phyloP scores from a whole-genome alignment of 2,888 invertebrate genomes.

The Tetanocera ferruginea region DNA sequence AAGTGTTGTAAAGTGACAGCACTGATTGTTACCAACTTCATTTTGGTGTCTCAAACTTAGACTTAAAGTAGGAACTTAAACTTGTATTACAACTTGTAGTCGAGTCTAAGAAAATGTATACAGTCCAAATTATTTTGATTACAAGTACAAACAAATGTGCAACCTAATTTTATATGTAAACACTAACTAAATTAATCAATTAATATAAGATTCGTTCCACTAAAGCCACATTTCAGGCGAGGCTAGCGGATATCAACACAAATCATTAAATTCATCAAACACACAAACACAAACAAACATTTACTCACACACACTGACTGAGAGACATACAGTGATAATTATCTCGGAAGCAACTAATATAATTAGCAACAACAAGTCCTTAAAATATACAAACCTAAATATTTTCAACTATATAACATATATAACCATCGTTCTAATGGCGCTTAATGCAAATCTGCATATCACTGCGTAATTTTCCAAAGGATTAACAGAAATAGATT shows the following conservation, averaged over 20 bases:
- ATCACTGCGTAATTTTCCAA: no score
- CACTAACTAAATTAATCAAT: slow-evolving; percentile 18
- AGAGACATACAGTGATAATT: neutral
- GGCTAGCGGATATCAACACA: neutral
- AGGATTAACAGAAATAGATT: no score
- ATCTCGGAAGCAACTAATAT: slow-evolving; percentile 12
- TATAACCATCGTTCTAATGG: slow-evolving; percentile 47
- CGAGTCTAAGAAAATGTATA: neutral
- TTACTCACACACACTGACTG: neutral
- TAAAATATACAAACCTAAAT: neutral
- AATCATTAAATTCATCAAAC: neutral
- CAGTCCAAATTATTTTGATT: slow-evolving; percentile 15
- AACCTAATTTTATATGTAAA: neutral
- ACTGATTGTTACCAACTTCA: no score
- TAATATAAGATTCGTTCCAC: neutral
- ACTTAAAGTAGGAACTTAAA: no score
- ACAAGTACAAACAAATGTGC: slow-evolving; percentile 20
- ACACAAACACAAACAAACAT: neutral
- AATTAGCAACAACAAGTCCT: slow-evolving; percentile 21
- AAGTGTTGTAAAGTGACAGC: no score
- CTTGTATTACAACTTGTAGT: no score
- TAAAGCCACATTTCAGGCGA: neutral
- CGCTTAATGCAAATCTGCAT: slow-evolving; percentile 46
- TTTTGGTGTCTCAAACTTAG: no score
- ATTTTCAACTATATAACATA: neutral